These are phyloP conservation scores for Setophaga kirtlandii DNA, from an alignment of 2,113 vertebrate genomes.

Conservation along the genomic window DNA sequence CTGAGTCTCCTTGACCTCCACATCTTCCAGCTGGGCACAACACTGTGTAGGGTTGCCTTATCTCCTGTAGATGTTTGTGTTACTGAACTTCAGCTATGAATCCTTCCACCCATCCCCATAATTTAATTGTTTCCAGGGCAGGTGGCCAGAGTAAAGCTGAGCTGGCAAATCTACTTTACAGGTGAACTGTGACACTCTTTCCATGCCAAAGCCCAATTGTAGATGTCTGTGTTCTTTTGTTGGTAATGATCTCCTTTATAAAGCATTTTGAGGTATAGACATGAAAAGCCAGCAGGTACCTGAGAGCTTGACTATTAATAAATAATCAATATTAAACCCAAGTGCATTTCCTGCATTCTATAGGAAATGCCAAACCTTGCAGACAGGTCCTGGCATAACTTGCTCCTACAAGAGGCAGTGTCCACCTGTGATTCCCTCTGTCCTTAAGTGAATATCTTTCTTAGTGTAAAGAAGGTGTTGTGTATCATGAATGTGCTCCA, in stretches of 20 bases:
- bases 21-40: neutral
- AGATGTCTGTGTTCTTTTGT: neutral
- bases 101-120: neutral
- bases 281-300: neutral
- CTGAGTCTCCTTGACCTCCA: neutral
- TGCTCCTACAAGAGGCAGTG: neutral
- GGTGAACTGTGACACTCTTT: neutral
- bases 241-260: slow-evolving; percentile 8
- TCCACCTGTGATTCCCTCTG: neutral
- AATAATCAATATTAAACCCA: neutral
- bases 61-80: neutral
- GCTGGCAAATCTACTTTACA: neutral
- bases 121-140: neutral
- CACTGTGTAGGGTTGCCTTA: neutral
- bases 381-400: neutral
- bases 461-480: neutral
- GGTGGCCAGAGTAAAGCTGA: neutral
- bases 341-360: neutral
- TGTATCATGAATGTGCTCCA: neutral
- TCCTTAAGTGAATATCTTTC: neutral
- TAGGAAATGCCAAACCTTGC: neutral
- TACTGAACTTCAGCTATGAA: neutral
- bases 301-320: neutral
- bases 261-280: neutral
- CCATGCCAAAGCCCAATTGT: neutral